These are phyloP conservation scores for Nomada ruficornis DNA, from an alignment of 2,888 invertebrate species.

Conservation along the genomic window DNA sequence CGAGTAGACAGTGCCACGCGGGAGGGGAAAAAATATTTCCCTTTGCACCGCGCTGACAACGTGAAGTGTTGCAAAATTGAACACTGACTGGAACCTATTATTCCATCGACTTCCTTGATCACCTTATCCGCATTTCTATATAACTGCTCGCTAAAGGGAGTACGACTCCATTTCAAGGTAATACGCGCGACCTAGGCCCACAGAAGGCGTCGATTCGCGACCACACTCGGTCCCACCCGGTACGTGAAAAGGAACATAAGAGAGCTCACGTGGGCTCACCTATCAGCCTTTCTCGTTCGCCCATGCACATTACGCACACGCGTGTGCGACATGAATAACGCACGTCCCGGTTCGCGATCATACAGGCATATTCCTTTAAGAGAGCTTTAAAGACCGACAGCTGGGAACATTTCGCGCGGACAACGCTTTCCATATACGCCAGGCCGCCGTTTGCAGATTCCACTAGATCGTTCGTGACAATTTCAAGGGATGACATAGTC, in stretches of 20 bases:
- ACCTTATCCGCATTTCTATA: no score
- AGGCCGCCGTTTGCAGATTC: constrained; percentile 37
- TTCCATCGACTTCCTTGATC: no score
- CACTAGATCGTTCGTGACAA: constrained; percentile 37
- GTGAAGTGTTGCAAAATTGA: no score
- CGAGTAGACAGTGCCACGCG: no score
- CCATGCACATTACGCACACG: constrained; percentile 72
- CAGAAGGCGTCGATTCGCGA: neutral
- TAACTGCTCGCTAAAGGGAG: no score
- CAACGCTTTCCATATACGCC: constrained; percentile 47
- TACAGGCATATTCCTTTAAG: constrained; percentile 63
- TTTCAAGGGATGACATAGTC: neutral
- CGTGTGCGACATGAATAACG: constrained; percentile 66
- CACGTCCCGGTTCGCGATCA: constrained; percentile 56
- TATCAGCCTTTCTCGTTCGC: constrained; percentile 72
- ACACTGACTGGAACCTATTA: no score
- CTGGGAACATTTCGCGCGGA: constrained; percentile 49
- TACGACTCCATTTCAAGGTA: neutral
- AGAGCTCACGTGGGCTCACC: constrained; percentile 68
- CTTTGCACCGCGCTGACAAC: no score
- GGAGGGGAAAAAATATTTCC: no score
- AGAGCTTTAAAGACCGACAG: constrained; percentile 62
- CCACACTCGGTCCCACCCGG: constrained; percentile 60
- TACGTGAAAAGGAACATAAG: constrained; percentile 59
- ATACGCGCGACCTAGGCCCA: neutral